Base-by-base conservation (phyloP, 2,888 invertebrate species). In the Pheosia tremula region DNA sequence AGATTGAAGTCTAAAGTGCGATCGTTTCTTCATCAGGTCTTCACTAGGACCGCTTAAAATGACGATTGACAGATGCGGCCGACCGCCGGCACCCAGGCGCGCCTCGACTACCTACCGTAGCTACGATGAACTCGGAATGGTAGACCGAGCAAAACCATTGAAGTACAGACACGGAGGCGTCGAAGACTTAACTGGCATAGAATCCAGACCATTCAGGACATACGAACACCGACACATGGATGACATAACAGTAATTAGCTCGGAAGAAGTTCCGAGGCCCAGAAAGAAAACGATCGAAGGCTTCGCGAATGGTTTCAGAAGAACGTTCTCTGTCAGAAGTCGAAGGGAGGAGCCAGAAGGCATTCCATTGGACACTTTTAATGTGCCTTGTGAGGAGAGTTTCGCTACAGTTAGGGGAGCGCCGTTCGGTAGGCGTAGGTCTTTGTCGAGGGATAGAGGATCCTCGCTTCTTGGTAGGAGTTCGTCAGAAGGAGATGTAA, bases 401-500 rank as follows among this genome's bases (percentile, higher is more conserved):
- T 94, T 90, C 52, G 94, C 94, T 4, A 90, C 94, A 5, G 90
- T 94, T 2, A 84, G 91, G 67, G 91, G 91, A 52, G 88, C 91
- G 10, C 94, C 91, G 13, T 93, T 91, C 50, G 89, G 94, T 56
- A 83, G 93, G 67, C 92, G 93, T 60, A 83, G 93, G 68, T 93
- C 93, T 9, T 78, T 93, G 66, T 93, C 94, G 24, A 86, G 94
- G 82, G 90, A 95, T 82, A 86, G 95, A 82, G 87, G 92, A 73
- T 89, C 84, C 11, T 90, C 91, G 59, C 86, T 94, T 72, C 85
- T 96, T 73, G 95, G 94, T 60, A 93, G 96, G 69, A 96, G 96
- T 84, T 95, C 95, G 68, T 97, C 96, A 39, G 97, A 97, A 80
- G 96, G 96, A 8, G 96, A 96, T 83, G 92, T 97, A 79, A 86